phyloP scores from a whole-genome alignment of 64 coral and sea anemone genomes.

The Hydrozoanthus tunicans region DNA sequence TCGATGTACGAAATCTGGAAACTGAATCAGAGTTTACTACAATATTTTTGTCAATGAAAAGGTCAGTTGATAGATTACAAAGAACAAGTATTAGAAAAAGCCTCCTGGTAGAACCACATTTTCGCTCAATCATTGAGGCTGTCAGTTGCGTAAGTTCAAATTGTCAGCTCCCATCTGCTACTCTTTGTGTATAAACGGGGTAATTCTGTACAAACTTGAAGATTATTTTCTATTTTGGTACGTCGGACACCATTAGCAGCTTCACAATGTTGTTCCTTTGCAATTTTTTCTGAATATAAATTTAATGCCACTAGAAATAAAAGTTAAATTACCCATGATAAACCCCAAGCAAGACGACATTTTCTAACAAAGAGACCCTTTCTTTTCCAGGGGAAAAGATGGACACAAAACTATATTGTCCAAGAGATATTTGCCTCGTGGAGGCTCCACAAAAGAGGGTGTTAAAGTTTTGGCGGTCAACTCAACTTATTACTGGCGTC shows the following conservation, averaged over 20 bases:
- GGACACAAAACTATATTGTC: not conserved
- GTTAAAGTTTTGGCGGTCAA: not conserved
- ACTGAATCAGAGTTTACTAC: not conserved
- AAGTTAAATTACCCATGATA: not conserved
- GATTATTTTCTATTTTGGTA: too few relatives aligned
- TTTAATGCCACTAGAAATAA: too few relatives aligned
- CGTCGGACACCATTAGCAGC: too few relatives aligned
- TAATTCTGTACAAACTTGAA: too few relatives aligned
- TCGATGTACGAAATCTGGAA: conserved; percentile 20
- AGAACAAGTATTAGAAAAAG: not conserved
- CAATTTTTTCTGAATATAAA: too few relatives aligned
- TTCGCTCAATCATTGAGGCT: too few relatives aligned
- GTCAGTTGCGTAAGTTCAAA: too few relatives aligned
- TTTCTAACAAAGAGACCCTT: not conserved
- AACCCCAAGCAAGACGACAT: not conserved
- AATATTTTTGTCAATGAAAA: conserved; percentile 16
- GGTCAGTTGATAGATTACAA: not conserved
- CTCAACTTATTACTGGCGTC: not conserved
- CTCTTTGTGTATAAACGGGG: too few relatives aligned
- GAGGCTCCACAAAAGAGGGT: conserved; percentile 11
- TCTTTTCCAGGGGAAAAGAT: not conserved
- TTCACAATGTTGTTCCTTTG: too few relatives aligned
- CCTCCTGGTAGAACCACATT: not conserved
- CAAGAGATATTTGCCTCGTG: conserved; percentile 1
- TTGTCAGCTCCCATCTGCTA: too few relatives aligned